Conservation (phyloP, 2,888 invertebrate genomes). For the Helleia helle region DNA sequence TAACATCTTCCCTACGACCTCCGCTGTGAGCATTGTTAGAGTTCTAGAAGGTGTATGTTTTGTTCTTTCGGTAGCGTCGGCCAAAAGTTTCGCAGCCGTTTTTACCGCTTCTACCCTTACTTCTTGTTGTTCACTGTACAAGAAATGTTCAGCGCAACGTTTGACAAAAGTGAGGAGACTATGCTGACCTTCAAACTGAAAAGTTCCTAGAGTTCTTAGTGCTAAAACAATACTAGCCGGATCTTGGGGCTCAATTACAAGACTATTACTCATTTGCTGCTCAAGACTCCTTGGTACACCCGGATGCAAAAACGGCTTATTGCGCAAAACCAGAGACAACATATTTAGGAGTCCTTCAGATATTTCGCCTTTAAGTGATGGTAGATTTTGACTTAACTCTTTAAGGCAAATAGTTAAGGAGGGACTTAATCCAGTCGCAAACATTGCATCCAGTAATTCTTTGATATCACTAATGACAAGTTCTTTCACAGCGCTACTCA, state of each 20-base stretch:
- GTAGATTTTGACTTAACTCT: conserved; percentile 91
- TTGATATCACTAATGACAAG: conserved; percentile 84
- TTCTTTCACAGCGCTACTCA: conserved; percentile 90
- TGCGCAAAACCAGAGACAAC: conserved; percentile 92
- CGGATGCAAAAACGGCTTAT: conserved; percentile 87
- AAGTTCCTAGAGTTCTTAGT: conserved; percentile 90
- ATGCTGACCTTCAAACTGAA: conserved; percentile 91
- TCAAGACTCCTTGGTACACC: conserved; percentile 81
- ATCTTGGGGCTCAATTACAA: conserved; percentile 77
- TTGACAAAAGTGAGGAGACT: conserved; percentile 93
- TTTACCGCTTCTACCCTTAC: conserved; percentile 93
- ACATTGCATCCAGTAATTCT: conserved; percentile 91
- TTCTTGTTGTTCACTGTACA: conserved; percentile 92
- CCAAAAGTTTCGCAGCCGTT: conserved; percentile 91
- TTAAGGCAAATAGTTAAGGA: conserved; percentile 92
- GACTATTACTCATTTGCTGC: conserved; percentile 58
- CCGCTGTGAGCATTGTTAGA: conserved; percentile 86
- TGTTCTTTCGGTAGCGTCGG: conserved; percentile 82
- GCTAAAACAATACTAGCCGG: conserved; percentile 91
- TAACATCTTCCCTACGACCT: conserved; percentile 91
- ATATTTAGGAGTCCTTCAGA: conserved; percentile 94
- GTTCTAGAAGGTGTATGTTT: conserved; percentile 83
- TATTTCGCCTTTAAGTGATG: conserved; percentile 89
- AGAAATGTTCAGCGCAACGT: conserved; percentile 92
- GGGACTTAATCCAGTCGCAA: conserved; percentile 92